phyloP scores from a whole-genome alignment of 2,888 invertebrate species.

The Eutolmus rufibarbis region DNA sequence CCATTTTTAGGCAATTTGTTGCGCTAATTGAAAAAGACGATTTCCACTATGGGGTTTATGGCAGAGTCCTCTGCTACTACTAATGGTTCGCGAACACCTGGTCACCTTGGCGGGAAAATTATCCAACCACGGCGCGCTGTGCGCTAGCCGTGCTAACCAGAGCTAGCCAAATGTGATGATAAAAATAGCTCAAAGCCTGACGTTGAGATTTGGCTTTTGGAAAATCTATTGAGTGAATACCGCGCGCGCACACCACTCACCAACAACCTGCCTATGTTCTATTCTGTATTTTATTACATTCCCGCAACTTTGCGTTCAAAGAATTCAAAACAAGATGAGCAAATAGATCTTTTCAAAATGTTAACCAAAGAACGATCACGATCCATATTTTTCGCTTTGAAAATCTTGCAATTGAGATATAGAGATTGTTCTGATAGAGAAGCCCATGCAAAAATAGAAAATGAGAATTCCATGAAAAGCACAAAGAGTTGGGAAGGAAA shows the following conservation, averaged over 20 bases:
- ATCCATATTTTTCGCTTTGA: not conserved
- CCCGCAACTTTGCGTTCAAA: not conserved
- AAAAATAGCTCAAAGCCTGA: not conserved
- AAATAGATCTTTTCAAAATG: not conserved
- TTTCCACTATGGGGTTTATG: not conserved
- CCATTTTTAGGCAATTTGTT: not conserved
- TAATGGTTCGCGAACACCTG: constrained; percentile 11
- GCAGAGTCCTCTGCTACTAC: constrained; percentile 2
- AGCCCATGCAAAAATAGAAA: not conserved
- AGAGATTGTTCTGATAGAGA: not conserved
- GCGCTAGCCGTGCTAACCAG: not conserved
- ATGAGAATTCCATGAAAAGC: not conserved
- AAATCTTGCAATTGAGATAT: not conserved
- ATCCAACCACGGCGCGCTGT: not conserved
- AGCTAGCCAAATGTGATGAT: not conserved
- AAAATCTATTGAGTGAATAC: not conserved
- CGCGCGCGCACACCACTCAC: not conserved
- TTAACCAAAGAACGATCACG: not conserved
- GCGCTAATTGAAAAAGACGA: not conserved
- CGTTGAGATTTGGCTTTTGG: not conserved
- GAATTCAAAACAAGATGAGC: not conserved
- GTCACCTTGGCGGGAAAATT: constrained; percentile 6
- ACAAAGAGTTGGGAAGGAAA: not conserved
- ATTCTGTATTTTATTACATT: not conserved
- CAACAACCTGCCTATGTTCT: not conserved